These are phyloP conservation scores for Oryzias dopingdopingensis DNA, from an alignment of 2,797 vertebrate species.

Conservation along the genomic window DNA sequence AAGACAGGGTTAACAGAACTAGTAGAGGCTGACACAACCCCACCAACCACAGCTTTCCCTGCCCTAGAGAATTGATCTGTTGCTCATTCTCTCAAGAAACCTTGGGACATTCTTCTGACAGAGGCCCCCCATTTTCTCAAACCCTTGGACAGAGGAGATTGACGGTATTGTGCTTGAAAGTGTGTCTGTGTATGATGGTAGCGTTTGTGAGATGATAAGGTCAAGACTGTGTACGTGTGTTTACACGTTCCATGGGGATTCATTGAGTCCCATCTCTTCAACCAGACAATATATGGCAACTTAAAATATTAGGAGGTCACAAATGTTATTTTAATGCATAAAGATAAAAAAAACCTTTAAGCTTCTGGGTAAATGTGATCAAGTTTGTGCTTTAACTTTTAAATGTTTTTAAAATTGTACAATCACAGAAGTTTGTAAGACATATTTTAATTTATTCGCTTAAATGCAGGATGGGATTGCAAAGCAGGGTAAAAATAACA, in stretches of 20 bases:
- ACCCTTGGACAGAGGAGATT: conserved; percentile 42
- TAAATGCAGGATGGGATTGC: conserved; percentile 15
- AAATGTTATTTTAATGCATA: conserved; percentile 9
- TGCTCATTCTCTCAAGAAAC: conserved; percentile 22
- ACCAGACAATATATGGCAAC: background rate
- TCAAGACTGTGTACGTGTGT: conserved; percentile 2
- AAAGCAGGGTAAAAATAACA: conserved; percentile 37
- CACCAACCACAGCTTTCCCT: conserved; percentile 49
- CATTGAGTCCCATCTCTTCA: background rate
- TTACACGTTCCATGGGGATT: background rate
- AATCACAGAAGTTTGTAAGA: background rate
- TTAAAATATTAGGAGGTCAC: background rate
- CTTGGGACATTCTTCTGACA: conserved; percentile 28
- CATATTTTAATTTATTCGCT: background rate
- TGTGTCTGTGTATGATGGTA: conserved; percentile 17
- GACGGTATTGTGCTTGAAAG: conserved; percentile 50
- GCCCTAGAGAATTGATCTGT: conserved; percentile 21
- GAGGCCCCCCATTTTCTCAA: conserved; percentile 11
- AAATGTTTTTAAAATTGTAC: background rate
- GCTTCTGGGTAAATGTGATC: background rate
- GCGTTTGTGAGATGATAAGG: background rate
- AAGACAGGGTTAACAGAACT: conserved; percentile 60
- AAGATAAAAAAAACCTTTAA: background rate
- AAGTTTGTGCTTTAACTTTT: background rate
- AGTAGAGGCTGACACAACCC: conserved; percentile 17